Base-by-base conservation (phyloP, 2,113 vertebrate genomes). In the Scalopus aquaticus region DNA sequence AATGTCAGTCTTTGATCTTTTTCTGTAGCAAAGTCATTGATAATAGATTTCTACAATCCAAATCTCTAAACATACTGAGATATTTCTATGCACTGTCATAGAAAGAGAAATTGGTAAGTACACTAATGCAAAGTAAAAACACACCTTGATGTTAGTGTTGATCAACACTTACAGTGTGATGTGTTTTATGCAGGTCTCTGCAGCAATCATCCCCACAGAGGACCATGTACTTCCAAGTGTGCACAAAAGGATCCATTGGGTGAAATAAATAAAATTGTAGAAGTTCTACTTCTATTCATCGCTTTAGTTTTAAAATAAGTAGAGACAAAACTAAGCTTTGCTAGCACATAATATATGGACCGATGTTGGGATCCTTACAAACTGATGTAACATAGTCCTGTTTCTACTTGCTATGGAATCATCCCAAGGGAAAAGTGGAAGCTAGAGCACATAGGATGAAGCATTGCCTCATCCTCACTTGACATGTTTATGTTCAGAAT, bases 81-180 rank as follows among this genome's bases (percentile, higher is more conserved):
- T 7, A 67, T 24, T 81, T 88, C 20, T 49, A 26, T 37, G 16
- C 28, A 70, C n/a, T 46, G 10, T 9, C 49, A 73, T 8, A 35
- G 54, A 76, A 69, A 73, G 5, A 22, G 64, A 56, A 87, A 84
- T 80, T 60, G 6, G 3, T 90, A 80, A 89, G 86, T 76, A 62
- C 8, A 49, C n/a, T 37, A 37, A 2, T 69, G 60, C 44, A 70
- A 86, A 64, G 69, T 74, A n/a, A 85, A 81, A 89, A 70, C 26
- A 17, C 4, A 0, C 67, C 30, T 86, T 74, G 73, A 44, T 80
- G 37, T 51, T 73, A 51, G 7, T 72, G 24, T 8, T 32, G 49
- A 42, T 46, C 22, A 67, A 22, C 17, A 30, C 10, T 32, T 22
- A 2, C 62, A 5, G 26, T 85, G 88, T 32, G 62, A 1, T 35